Base-by-base conservation (phyloP, 2,888 invertebrate species). In the Cephus spinipes region DNA sequence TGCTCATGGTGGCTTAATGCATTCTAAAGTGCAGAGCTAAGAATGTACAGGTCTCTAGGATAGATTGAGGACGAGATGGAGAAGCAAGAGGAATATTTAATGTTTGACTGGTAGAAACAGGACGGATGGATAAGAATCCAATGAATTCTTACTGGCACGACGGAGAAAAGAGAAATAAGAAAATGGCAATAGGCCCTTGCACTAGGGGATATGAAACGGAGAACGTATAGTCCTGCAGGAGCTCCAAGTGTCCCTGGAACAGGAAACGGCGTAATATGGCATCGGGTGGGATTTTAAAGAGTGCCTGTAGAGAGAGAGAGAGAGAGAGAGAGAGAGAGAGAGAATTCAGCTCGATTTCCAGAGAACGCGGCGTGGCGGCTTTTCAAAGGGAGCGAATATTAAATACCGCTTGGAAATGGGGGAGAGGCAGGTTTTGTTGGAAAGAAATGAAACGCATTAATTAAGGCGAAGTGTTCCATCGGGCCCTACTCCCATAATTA, bases 371-470 rank as follows among this genome's bases (percentile, higher is more conserved):
- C 11, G 69, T 32, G 69, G 69, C 32, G 31, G 33, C 71, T 71
- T 71, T 71, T 33, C 32, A 71, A 71, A 33, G 71, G 71, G 71
- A 71, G 71, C 32, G 71, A 71, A 71, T 71, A 71, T 71, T 71
- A 71, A 71, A 71, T 71, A 71, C 31, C 71, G 31, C 71, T 71
- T 71, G 32, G 32, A 71, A 32, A 71, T 31, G 71, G 71, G 71
- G 55, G 55, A 55, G 55, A 55, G 55, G 23, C 55, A 15, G 23
- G 71, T 71, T 78, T 78, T 75, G 75, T 75, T 75, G 76, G 73
- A 78, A 78, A 80, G 73, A 69, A 80, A 82, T 79, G 76, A 80
- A 81, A 68, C 78, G 73, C 75, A 79, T 81, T 81, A 81, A 82
- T 78, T 82, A 81, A 82, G 73, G 69, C 69, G 75, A 75, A 78